A percentile compares a stretch with the other conserved stretches of the same genome.
Conservation (phyloP, 2,797 vertebrate genomes). For the Sebastes reedi region DNA sequence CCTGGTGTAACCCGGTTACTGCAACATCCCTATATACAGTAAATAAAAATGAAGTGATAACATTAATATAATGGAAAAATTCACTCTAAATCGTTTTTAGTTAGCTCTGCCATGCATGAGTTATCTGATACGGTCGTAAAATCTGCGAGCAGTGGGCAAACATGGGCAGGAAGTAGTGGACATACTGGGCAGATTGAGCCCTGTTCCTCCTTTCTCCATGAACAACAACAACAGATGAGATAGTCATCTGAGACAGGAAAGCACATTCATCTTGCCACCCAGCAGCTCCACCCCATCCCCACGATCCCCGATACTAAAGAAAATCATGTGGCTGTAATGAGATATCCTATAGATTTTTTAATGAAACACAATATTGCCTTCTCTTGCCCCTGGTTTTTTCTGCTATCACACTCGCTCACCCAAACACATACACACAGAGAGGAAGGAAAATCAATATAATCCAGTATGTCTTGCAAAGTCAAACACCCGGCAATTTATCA, state of each 20-base stretch:
- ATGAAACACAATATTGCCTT: constrained; percentile 77
- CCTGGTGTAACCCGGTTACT: too few species aligned
- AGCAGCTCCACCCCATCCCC: constrained; percentile 45
- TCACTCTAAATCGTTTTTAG: background rate
- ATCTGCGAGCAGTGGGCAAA: constrained; percentile 4
- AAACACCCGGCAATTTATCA: constrained; percentile 77
- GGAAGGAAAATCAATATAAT: constrained; percentile 77
- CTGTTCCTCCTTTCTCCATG: constrained; percentile 56
- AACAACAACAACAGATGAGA: constrained; percentile 70
- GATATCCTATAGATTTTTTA: constrained; percentile 81
- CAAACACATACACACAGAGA: constrained; percentile 41
- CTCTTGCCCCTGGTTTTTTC: constrained; percentile 44
- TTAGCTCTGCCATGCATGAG: background rate
- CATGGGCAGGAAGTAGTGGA: constrained; percentile 43
- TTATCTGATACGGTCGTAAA: constrained; percentile 31
- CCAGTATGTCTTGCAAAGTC: constrained; percentile 72
- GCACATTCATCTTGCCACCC: constrained; percentile 71
- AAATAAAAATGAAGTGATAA: background rate
- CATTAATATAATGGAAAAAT: background rate
- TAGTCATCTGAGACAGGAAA: constrained; percentile 67
- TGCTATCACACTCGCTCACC: constrained; percentile 55
- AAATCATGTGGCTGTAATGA: constrained; percentile 78
- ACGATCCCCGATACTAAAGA: constrained; percentile 62
- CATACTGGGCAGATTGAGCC: constrained; percentile 44
- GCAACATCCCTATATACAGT: background rate